These are phyloP conservation scores for Misgurnus anguillicaudatus DNA, from an alignment of 2,113 vertebrate species.

Conservation along the genomic window DNA sequence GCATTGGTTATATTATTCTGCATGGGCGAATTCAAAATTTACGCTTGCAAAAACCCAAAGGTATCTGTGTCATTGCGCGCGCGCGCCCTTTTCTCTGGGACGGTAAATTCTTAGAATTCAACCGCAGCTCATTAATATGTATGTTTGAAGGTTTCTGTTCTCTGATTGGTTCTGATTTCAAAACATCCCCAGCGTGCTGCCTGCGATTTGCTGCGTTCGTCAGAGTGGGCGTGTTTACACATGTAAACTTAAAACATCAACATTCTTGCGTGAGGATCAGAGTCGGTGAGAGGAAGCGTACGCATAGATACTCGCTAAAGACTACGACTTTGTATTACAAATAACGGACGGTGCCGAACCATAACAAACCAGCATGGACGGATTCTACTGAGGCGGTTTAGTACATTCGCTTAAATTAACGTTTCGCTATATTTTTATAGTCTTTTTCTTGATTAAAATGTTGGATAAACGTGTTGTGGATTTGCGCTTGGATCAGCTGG, in stretches of 20 bases:
- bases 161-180: constrained; percentile 54
- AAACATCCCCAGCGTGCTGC: constrained; percentile 19
- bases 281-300: not conserved
- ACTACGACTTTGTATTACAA: not conserved
- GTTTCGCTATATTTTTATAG: constrained; percentile 1
- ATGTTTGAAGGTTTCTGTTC: constrained; percentile 3
- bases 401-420: not conserved
- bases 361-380: constrained; percentile 22
- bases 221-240: constrained; percentile 40
- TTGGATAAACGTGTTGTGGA: constrained; percentile 63
- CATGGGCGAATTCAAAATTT: not conserved
- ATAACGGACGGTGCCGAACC: not conserved
- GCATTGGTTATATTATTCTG: not conserved
- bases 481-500: constrained; percentile 50
- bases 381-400: constrained; percentile 10
- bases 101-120: constrained; percentile 40
- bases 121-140: constrained; percentile 45
- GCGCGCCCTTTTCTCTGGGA: constrained; percentile 33
- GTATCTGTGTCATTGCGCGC: not conserved
- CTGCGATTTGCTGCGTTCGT: constrained; percentile 14
- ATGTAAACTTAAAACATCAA: constrained; percentile 55
- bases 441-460: constrained; percentile 42
- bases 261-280: constrained; percentile 5
- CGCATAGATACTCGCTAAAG: not conserved
- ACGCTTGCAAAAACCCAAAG: not conserved